Evolutionary conservation across 2,888 invertebrate genomes (phyloP).

Genomic region (Panzeria rudis): DNA sequence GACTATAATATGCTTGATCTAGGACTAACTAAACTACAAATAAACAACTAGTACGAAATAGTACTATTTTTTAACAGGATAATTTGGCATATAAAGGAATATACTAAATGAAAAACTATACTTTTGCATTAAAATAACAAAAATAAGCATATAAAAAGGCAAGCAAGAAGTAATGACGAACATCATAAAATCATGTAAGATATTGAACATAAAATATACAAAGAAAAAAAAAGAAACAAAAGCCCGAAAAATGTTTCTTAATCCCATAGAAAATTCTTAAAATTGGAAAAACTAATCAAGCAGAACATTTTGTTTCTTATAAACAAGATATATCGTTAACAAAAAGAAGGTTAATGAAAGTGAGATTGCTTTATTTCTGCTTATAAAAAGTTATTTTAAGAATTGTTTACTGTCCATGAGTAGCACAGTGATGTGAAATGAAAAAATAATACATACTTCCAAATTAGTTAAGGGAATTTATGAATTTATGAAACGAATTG

Average conservation of each 20-base stretch:
- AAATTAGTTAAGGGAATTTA: too few species aligned
- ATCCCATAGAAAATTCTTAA: conserved; percentile 42
- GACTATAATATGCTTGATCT: conserved; percentile 25
- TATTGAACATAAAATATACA: conserved; percentile 59
- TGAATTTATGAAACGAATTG: too few species aligned
- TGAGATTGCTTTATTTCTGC: background rate
- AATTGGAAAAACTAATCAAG: conserved; percentile 47
- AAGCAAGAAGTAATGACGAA: background rate
- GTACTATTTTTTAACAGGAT: conserved; percentile 40
- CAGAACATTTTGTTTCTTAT: conserved; percentile 9
- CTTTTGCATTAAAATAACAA: conserved; percentile 9
- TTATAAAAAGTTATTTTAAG: background rate
- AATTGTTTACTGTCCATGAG: background rate
- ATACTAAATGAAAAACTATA: conserved; percentile 52
- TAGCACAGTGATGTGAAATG: background rate
- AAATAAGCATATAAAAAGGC: background rate
- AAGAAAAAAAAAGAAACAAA: background rate
- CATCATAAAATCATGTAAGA: conserved; percentile 62
- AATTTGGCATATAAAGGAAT: conserved; percentile 41
- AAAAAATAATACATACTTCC: background rate
- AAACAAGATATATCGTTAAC: background rate
- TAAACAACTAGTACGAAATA: conserved; percentile 18
- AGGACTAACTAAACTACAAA: conserved; percentile 21
- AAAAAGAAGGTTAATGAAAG: background rate
- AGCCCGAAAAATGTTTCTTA: background rate